phyloP scores from a whole-genome alignment of 2,113 vertebrate genomes.

The Atractosteus spatula region DNA sequence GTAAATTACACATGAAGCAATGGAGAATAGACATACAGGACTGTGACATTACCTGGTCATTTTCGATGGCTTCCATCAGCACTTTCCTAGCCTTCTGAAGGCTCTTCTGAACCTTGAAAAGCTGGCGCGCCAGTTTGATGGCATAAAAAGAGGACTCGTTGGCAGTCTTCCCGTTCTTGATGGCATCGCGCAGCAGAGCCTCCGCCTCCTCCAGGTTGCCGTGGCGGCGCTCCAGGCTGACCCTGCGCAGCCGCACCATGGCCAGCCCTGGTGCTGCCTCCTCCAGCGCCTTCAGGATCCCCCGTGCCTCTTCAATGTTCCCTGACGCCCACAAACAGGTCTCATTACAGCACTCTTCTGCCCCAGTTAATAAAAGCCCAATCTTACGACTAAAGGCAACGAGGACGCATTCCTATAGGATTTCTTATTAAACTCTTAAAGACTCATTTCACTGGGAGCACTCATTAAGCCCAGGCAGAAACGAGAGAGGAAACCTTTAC shows the following conservation, averaged over 20 bases:
- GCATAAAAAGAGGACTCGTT: conserved; percentile 87
- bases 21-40: neutral
- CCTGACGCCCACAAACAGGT: conserved; percentile 53
- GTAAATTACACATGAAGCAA: neutral
- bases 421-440: neutral
- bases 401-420: neutral
- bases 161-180: conserved; percentile 75
- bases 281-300: conserved; percentile 84
- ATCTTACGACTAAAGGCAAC: neutral
- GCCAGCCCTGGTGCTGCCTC: conserved; percentile 79
- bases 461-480: too few species aligned
- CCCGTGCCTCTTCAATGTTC: conserved; percentile 85
- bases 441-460: neutral
- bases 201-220: conserved; percentile 90
- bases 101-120: conserved; percentile 89
- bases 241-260: conserved; percentile 89
- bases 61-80: conserved; percentile 88
- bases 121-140: conserved; percentile 86
- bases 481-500: neutral
- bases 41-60: conserved; percentile 76
- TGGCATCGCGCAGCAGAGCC: conserved; percentile 81
- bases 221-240: conserved; percentile 90
- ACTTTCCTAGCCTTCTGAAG: conserved; percentile 86
- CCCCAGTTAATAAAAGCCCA: neutral
- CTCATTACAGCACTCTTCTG: neutral